phyloP scores from a whole-genome alignment of 2,888 invertebrate species.

The Oscheius sp. region DNA sequence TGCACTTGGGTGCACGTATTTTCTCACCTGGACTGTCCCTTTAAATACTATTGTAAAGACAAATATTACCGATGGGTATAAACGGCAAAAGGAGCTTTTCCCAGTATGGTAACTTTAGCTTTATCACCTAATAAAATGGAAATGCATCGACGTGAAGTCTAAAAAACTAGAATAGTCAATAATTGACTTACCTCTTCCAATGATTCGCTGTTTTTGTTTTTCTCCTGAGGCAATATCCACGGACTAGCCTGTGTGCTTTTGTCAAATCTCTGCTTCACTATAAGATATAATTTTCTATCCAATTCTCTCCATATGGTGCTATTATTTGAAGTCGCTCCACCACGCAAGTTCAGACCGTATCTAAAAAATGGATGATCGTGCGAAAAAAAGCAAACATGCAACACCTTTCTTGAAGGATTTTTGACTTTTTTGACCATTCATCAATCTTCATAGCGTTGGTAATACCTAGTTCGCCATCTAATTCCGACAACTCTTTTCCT shows the following conservation, averaged over 20 bases:
- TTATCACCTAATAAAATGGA: conserved; percentile 50
- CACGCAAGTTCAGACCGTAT: conserved; percentile 39
- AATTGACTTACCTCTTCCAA: conserved; percentile 61
- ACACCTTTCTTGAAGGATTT: conserved; percentile 27
- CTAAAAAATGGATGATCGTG: conserved; percentile 1
- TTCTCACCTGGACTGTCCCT: no score
- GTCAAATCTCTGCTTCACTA: conserved; percentile 63
- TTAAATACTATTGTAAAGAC: neutral
- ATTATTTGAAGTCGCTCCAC: conserved; percentile 3
- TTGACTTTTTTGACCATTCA: conserved; percentile 61
- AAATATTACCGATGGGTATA: conserved; percentile 53
- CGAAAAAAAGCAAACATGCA: neutral
- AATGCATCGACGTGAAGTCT: conserved; percentile 67
- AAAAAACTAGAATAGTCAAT: conserved; percentile 36
- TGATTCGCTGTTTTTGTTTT: conserved; percentile 59
- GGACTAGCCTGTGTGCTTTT: conserved; percentile 51
- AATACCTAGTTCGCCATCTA: conserved; percentile 69
- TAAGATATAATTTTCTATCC: conserved; percentile 62
- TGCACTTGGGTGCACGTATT: no score
- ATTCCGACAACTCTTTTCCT: conserved; percentile 68
- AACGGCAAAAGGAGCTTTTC: conserved; percentile 68
- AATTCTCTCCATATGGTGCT: conserved; percentile 50
- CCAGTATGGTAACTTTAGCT: conserved; percentile 49
- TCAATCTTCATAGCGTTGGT: conserved; percentile 63
- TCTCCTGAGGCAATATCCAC: conserved; percentile 68